These are phyloP conservation scores for Origma solitaria DNA, from an alignment of 2,113 vertebrate genomes.

Conservation along the genomic window DNA sequence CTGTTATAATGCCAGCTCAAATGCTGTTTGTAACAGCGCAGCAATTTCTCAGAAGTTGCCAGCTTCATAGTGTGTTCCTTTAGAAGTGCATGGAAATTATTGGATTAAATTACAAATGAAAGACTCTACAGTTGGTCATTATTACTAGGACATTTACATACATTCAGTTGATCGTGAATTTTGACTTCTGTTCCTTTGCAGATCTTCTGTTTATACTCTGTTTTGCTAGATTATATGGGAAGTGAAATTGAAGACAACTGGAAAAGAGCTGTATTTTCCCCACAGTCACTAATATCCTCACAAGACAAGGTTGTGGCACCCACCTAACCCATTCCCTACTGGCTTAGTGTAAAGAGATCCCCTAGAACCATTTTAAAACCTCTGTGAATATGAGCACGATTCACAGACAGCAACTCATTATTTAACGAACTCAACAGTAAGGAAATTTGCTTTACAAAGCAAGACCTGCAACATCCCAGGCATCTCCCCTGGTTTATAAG, in stretches of 20 bases:
- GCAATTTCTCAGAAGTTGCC: slow-evolving; percentile 62
- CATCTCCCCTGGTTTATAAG: neutral
- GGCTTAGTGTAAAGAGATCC: neutral
- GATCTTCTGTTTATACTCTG: neutral
- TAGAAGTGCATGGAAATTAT: slow-evolving; percentile 71
- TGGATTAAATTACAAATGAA: slow-evolving; percentile 74
- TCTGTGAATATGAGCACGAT: neutral
- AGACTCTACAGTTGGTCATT: slow-evolving; percentile 55
- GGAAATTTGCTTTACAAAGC: neutral
- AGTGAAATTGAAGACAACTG: neutral
- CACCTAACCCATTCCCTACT: neutral
- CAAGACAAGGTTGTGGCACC: neutral
- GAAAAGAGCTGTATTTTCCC: neutral
- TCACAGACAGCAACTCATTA: neutral
- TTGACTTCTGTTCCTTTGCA: neutral
- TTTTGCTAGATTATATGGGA: neutral
- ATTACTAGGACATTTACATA: slow-evolving; percentile 29
- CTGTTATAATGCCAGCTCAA: slow-evolving; percentile 69
- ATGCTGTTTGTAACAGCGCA: slow-evolving; percentile 44
- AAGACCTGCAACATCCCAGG: neutral
- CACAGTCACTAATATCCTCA: neutral
- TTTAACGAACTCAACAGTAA: neutral
- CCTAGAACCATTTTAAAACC: neutral
- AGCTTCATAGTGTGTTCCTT: slow-evolving; percentile 50
- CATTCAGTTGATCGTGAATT: slow-evolving; percentile 13